These are phyloP conservation scores for Chouioia cunea DNA, from an alignment of 2,888 invertebrate species.

Conservation along the genomic window DNA sequence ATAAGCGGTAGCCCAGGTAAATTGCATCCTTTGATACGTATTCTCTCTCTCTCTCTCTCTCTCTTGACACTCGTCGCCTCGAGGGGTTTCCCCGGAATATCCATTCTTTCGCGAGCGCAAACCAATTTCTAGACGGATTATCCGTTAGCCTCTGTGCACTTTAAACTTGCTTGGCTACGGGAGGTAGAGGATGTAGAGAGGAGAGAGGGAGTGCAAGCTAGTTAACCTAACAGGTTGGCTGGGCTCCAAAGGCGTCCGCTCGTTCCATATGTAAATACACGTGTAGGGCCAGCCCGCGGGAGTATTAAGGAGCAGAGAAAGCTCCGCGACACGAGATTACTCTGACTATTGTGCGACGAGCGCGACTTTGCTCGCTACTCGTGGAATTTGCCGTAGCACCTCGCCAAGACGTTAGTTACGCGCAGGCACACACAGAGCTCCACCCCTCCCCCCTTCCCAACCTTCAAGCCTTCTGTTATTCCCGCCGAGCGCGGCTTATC, in stretches of 20 bases:
- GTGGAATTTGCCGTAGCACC: no score
- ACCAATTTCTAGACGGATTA: slow-evolving; percentile 60
- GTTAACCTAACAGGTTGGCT: slow-evolving; percentile 63
- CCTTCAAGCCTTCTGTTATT: no score
- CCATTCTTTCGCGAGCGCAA: slow-evolving; percentile 34
- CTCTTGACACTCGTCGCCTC: no score
- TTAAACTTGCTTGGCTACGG: no score
- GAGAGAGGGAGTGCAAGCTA: slow-evolving; percentile 50
- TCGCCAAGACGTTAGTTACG: no score
- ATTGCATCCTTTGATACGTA: no score
- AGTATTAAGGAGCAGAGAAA: slow-evolving; percentile 40
- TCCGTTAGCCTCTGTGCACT: slow-evolving; percentile 51
- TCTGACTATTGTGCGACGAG: slow-evolving; percentile 38
- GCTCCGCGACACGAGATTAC: slow-evolving; percentile 45
- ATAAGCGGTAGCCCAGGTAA: no score
- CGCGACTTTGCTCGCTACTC: not conserved
- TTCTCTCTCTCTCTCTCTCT: no score
- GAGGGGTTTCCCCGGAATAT: not conserved
- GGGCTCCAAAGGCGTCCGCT: slow-evolving; percentile 53
- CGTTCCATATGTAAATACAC: slow-evolving; percentile 58
- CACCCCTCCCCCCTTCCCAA: not conserved
- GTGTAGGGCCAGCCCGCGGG: slow-evolving; percentile 17
- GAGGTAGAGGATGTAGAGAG: not conserved
- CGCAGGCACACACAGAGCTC: not conserved
- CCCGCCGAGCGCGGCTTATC: not conserved